Evolutionary conservation across 2,797 vertebrate species (phyloP).

Genomic region (Echeneis naucrates): DNA sequence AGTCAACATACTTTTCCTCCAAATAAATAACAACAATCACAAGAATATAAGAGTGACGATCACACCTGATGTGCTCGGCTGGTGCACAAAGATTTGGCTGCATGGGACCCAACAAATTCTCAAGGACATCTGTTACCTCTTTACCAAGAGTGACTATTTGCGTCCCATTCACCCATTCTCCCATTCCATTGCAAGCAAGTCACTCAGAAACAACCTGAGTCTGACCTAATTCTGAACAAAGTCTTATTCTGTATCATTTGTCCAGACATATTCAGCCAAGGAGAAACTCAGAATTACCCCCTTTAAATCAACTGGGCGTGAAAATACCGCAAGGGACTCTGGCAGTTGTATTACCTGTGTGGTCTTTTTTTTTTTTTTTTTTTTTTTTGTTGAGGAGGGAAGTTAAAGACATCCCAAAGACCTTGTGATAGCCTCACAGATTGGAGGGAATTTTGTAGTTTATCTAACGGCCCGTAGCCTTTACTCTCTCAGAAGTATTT

Average conservation of each 20-base stretch:
- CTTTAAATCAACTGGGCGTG: slow-evolving; percentile 4
- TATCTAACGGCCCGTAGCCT: not conserved
- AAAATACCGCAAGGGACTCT: slow-evolving; percentile 8
- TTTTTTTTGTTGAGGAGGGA: not conserved
- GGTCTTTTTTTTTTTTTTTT: not conserved
- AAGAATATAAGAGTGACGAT: not conserved
- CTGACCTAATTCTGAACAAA: not conserved
- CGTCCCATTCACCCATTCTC: slow-evolving; percentile 18
- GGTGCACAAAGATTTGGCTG: not conserved
- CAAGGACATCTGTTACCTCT: not conserved
- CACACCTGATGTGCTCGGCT: not conserved
- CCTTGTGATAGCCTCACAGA: not conserved
- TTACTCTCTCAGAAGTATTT: slow-evolving; percentile 4
- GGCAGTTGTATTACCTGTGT: not conserved
- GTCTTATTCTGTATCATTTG: slow-evolving; percentile 1
- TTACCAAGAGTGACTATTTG: slow-evolving; percentile 7
- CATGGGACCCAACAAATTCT: not conserved
- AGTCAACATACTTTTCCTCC: slow-evolving; percentile 1
- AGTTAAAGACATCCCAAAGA: not conserved
- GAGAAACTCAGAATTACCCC: slow-evolving; percentile 20
- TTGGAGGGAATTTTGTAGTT: not conserved
- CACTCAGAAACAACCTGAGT: not conserved
- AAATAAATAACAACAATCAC: not conserved
- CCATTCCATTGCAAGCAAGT: slow-evolving; percentile 11
- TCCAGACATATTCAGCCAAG: slow-evolving; percentile 9